Percentiles rank a stretch among this genome's conserved stretches.
Evolutionary conservation across 2,113 vertebrate genomes (phyloP).

Genomic region (Leiothrix lutea): DNA sequence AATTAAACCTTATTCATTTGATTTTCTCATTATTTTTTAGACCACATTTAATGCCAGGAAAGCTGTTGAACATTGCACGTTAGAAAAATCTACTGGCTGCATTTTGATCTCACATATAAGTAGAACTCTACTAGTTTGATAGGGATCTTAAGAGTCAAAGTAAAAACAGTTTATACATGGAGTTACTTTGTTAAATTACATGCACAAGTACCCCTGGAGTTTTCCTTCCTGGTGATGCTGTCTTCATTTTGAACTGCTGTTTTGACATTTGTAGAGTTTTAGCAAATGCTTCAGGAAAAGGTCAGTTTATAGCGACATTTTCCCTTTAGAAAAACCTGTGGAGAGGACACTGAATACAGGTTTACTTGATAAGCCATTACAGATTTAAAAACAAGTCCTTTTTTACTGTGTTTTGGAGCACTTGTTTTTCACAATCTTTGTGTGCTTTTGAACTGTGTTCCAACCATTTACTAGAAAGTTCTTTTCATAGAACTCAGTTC

Average conservation of each 20-base stretch:
- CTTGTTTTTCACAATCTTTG: not conserved
- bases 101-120: not conserved
- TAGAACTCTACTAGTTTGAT: not conserved
- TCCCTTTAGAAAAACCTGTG: conserved; percentile 39
- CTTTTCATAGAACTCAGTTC: not conserved
- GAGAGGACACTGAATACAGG: conserved; percentile 38
- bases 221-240: conserved; percentile 31
- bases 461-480: not conserved
- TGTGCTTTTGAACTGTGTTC: not conserved
- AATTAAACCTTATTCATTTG: not conserved
- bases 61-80: not conserved
- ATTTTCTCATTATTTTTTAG: not conserved
- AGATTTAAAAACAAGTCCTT: not conserved
- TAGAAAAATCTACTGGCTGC: not conserved
- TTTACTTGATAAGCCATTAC: not conserved
- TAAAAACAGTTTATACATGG: not conserved
- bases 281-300: conserved; percentile 65
- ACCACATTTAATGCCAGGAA: not conserved
- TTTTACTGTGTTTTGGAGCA: not conserved
- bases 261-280: conserved; percentile 69
- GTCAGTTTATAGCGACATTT: conserved; percentile 66
- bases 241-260: conserved; percentile 43
- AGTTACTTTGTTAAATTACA: conserved; percentile 11
- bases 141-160: not conserved
- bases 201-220: not conserved